These are phyloP conservation scores for Sphaeramia orbicularis DNA, from an alignment of 2,797 vertebrate species.

Conservation along the genomic window DNA sequence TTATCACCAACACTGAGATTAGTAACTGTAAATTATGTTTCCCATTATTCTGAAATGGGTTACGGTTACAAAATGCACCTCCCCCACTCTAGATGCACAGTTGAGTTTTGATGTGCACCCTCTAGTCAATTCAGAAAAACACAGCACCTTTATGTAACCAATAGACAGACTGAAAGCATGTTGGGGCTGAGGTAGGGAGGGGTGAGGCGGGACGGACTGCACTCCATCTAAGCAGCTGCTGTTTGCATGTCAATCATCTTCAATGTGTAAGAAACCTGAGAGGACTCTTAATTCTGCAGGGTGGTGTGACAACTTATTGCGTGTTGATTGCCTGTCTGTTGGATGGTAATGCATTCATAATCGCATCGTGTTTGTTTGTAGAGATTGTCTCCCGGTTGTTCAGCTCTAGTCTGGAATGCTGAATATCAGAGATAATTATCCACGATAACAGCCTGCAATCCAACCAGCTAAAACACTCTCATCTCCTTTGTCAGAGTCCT, in stretches of 20 bases:
- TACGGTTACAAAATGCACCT: no score
- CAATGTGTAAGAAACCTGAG: slow-evolving; percentile 42
- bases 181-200: neutral
- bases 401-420: slow-evolving; percentile 45
- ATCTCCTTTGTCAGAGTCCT: slow-evolving; percentile 28
- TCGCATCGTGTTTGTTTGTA: slow-evolving; percentile 53
- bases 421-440: slow-evolving; percentile 63
- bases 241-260: slow-evolving; percentile 62
- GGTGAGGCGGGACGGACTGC: slow-evolving; percentile 5
- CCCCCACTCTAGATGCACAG: slow-evolving; percentile 42
- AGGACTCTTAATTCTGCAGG: slow-evolving; percentile 49
- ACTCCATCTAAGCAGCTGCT: slow-evolving; percentile 19
- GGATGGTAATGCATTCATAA: slow-evolving; percentile 56
- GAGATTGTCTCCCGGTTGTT: slow-evolving; percentile 52
- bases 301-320: slow-evolving; percentile 40
- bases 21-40: no score
- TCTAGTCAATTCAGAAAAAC: slow-evolving; percentile 40
- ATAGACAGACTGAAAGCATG: slow-evolving; percentile 21
- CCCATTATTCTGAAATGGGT: no score
- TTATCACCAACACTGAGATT: no score
- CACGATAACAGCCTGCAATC: slow-evolving; percentile 24
- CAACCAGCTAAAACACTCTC: slow-evolving; percentile 15
- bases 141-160: slow-evolving; percentile 52
- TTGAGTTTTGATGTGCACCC: slow-evolving; percentile 9
- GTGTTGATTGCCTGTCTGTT: slow-evolving; percentile 61